Evolutionary conservation across 2,113 vertebrate genomes (phyloP).

Genomic region (Brachirus orientalis): DNA sequence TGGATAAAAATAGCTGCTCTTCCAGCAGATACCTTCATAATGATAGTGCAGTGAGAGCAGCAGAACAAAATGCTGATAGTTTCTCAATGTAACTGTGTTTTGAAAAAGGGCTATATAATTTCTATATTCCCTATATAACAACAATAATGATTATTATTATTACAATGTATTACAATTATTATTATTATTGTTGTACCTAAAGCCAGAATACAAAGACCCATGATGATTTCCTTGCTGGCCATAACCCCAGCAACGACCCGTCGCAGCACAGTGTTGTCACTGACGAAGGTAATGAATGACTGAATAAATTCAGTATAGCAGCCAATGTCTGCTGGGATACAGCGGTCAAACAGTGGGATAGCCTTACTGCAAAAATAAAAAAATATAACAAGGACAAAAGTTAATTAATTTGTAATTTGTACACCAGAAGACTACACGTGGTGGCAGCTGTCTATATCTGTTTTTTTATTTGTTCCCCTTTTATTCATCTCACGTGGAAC

Average conservation of each 20-base stretch:
- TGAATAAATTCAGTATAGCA: conserved; percentile 95
- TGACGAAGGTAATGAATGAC: conserved; percentile 93
- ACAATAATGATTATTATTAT: neutral
- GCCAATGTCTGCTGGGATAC: conserved; percentile 89
- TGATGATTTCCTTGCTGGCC: conserved; percentile 99
- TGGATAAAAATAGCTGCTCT: conserved; percentile 58
- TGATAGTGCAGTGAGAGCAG: neutral
- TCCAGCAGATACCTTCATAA: conserved; percentile 27
- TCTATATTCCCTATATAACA: no score
- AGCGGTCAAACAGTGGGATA: conserved; percentile 94
- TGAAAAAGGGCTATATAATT: no score
- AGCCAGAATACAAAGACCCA: conserved; percentile 96
- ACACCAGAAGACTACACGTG: neutral
- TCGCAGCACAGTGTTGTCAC: conserved; percentile 94
- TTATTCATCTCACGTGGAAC: neutral
- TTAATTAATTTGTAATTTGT: neutral
- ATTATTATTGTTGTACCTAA: conserved; percentile 82
- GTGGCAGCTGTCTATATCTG: neutral
- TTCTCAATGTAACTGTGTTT: conserved; percentile 26
- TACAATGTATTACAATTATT: no score
- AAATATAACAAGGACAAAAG: neutral
- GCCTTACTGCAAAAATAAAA: conserved; percentile 75
- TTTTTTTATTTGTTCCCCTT: neutral
- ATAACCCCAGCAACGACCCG: conserved; percentile 94
- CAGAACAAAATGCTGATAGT: neutral